Evolutionary conservation across 2,888 invertebrate genomes (phyloP).

Genomic region (Machimus atricapillus): DNA sequence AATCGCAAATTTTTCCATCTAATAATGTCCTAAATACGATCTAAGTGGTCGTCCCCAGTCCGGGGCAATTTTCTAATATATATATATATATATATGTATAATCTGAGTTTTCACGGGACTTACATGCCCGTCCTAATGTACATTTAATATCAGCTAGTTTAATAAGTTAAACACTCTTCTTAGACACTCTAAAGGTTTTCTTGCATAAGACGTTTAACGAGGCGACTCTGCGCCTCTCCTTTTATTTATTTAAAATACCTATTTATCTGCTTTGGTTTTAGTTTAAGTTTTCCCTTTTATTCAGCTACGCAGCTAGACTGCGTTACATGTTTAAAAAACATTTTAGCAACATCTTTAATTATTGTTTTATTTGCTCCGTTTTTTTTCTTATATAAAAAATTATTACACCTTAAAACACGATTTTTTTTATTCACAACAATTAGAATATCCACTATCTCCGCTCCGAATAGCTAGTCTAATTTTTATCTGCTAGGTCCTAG

Average conservation of each 20-base stretch:
- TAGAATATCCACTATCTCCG: conserved; percentile 25
- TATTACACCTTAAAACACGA: conserved; percentile 12
- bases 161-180: conserved; percentile 32
- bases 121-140: neutral
- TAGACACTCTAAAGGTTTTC: conserved; percentile 29
- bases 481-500: neutral
- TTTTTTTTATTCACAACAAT: conserved; percentile 4
- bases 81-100: neutral
- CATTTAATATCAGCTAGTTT: conserved; percentile 32
- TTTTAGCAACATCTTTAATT: conserved; percentile 25
- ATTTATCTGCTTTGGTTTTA: neutral
- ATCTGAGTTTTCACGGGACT: conserved; percentile 1
- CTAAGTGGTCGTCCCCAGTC: conserved; percentile 45
- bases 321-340: neutral
- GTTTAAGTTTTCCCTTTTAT: conserved; percentile 10
- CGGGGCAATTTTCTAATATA: conserved; percentile 21
- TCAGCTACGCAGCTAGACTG: conserved; percentile 28
- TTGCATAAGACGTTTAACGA: conserved; percentile 45
- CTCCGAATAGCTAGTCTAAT: neutral
- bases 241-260: conserved; percentile 34
- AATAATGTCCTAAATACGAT: conserved; percentile 23
- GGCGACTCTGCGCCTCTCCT: conserved; percentile 8
- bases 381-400: conserved; percentile 12
- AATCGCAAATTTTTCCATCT: neutral
- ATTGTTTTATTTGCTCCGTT: conserved; percentile 26